Base-by-base conservation (phyloP, 2,113 vertebrate genomes). In the Setophaga coronata region DNA sequence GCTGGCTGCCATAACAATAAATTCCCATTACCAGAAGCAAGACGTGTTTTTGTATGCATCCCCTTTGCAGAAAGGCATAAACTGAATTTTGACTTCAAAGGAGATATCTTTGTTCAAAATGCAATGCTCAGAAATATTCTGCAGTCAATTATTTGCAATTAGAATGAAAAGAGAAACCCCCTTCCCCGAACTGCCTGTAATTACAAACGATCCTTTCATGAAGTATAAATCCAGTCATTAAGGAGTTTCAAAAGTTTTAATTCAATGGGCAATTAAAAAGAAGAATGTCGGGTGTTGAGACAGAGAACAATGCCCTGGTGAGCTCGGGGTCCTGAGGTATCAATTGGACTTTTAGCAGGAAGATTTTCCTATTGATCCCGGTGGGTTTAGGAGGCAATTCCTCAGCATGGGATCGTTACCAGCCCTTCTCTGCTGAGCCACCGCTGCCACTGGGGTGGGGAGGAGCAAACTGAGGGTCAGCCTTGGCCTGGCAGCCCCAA, bases 161-260 rank as follows among this genome's bases (percentile, higher is more conserved):
- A 98, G 94, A 97, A 94, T 88, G n/a, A 92, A 90, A 56, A 89
- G 79, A 96, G 90, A 96, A 95, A 62, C 71, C 96, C 90, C 94
- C 77, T 60, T 92, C 92, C 94, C 94, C 86, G 94, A 96, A 94
- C 94, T 95, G 84, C 97, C 97, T 97, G 33, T 97, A 98, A 98
- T 98, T 98, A 98, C 93, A 95, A 62, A 58, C 74, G 87, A 97
- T 96, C 94, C 96, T 97, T 97, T 97, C 97, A 96, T 95, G 97
- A 97, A 97, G 95, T 79, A 95, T 90, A 98, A 98, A 98, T 98
- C 97, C 97, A 98, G 96, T 98, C 97, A 98, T 98, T 98, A 98
- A 98, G 92, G 67, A 94, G 84, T 97, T 98, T 97, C 93, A 97
- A 66, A 97, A 95, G 84, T 97, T 97, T 97, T 94, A 94, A 95